Evolutionary conservation across 2,113 vertebrate species (phyloP).

Genomic region (Scytalopus superciliaris): DNA sequence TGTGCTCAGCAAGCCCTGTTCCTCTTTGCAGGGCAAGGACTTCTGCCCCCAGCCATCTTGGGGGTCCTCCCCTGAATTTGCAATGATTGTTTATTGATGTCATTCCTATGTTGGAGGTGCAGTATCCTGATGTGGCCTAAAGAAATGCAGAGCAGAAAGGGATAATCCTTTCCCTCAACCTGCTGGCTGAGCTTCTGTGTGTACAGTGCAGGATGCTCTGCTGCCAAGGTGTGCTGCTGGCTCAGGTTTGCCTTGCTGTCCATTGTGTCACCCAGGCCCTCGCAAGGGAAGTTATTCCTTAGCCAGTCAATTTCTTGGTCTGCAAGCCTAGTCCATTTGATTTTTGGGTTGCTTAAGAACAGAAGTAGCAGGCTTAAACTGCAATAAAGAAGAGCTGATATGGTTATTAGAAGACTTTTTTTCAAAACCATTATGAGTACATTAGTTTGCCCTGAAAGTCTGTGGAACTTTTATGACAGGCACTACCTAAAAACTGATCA

Average conservation of each 20-base stretch:
- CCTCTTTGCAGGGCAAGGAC: background rate
- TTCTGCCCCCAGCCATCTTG: background rate
- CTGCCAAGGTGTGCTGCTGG: background rate
- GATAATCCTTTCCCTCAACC: background rate
- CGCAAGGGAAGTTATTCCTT: background rate
- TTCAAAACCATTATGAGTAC: background rate
- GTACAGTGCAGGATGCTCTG: background rate
- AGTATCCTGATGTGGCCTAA: background rate
- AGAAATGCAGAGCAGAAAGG: background rate
- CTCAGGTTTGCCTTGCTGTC: background rate
- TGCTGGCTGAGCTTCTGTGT: background rate
- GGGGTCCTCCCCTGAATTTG: background rate
- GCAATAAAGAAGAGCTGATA: background rate
- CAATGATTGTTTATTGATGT: background rate
- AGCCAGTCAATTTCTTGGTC: background rate
- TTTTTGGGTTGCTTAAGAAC: background rate
- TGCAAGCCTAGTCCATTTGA: background rate
- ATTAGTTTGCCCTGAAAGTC: background rate
- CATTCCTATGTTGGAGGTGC: background rate
- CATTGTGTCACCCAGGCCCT: background rate
- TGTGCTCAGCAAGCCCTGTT: background rate
- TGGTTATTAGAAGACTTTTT: background rate
- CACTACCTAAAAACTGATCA: background rate
- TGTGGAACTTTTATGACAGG: background rate
- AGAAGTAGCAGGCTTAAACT: background rate